Percentiles rank a stretch among this genome's conserved stretches.
phyloP scores from a whole-genome alignment of 2,797 vertebrate species.

The Synanceia verrucosa region DNA sequence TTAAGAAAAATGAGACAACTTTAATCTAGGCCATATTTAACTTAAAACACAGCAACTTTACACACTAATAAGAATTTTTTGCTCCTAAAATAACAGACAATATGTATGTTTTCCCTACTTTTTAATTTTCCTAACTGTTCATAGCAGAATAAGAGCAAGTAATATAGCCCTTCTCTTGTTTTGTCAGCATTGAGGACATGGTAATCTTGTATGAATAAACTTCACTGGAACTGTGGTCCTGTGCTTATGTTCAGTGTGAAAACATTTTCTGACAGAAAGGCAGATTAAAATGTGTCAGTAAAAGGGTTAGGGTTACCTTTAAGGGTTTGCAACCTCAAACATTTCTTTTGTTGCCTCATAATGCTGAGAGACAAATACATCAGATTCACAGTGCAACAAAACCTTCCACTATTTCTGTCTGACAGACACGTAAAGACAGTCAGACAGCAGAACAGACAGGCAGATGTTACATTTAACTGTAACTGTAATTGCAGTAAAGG shows the following conservation, averaged over 20 bases:
- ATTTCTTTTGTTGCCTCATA: background rate
- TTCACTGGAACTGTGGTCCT: background rate
- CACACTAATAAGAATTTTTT: background rate
- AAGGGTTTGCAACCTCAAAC: background rate
- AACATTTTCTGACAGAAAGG: background rate
- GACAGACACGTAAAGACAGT: background rate
- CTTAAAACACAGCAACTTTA: background rate
- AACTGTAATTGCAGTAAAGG: background rate
- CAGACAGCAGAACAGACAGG: background rate
- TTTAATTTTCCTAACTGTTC: background rate
- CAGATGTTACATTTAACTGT: background rate
- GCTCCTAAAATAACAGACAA: too few species aligned
- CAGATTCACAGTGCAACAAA: background rate
- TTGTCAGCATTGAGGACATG: background rate
- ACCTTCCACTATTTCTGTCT: background rate
- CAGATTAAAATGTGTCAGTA: background rate
- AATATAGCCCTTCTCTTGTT: background rate
- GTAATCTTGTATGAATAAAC: background rate
- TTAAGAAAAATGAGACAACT: conserved; percentile 64
- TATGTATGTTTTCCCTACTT: too few species aligned
- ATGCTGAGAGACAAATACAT: background rate
- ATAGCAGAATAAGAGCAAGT: background rate
- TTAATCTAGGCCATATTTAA: background rate
- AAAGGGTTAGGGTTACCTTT: background rate
- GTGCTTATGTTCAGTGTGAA: background rate